These are phyloP conservation scores for Listrodromus nycthemerus DNA, from an alignment of 2,888 invertebrate species.

Conservation along the genomic window DNA sequence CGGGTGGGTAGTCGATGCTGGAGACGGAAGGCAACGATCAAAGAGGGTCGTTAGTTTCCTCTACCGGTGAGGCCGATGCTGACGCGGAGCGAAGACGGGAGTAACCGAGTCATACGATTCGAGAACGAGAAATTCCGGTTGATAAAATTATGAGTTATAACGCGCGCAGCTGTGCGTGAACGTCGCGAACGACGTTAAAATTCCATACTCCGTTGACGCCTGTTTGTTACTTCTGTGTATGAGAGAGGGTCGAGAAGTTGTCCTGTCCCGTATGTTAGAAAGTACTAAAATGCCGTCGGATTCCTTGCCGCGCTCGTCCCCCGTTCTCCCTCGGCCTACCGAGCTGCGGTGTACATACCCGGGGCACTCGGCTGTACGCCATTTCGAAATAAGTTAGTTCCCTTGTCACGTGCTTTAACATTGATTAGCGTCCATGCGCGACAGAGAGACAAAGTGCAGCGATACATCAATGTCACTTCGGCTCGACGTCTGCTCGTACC, in stretches of 20 bases:
- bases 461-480: constrained; percentile 70
- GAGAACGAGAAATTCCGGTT: constrained; percentile 58
- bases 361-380: constrained; percentile 43
- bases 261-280: constrained; percentile 20
- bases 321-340: neutral
- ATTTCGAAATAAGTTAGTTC: constrained; percentile 69
- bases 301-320: constrained; percentile 14
- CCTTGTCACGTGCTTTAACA: constrained; percentile 69
- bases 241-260: constrained; percentile 36
- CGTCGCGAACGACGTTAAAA: constrained; percentile 28
- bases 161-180: constrained; percentile 45
- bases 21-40: neutral
- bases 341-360: constrained; percentile 12
- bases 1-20: neutral
- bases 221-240: constrained; percentile 1
- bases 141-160: constrained; percentile 58
- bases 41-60: neutral
- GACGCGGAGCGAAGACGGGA: neutral
- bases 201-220: constrained; percentile 25
- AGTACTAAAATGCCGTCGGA: constrained; percentile 24
- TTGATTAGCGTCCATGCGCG: constrained; percentile 70
- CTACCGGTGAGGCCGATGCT: neutral
- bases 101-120: constrained; percentile 9
- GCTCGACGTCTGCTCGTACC: constrained; percentile 49
- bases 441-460: constrained; percentile 70